Base-by-base conservation (phyloP, 2,113 vertebrate genomes). In the Oryzias melastigma region DNA sequence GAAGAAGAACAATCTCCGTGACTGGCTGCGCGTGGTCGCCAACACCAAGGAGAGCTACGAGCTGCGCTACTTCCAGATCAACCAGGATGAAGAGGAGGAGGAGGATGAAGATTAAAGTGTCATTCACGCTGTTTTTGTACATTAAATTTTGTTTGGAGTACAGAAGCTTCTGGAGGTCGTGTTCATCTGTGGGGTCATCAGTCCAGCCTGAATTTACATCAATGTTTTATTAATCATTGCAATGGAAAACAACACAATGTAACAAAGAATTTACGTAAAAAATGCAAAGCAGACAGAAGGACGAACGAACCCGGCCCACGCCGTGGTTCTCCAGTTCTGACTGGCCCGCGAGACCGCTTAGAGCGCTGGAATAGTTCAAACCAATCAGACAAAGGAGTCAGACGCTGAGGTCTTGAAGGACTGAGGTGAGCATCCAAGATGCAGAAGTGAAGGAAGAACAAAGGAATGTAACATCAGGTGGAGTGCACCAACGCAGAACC, bases 1-100 rank as follows among this genome's bases (percentile, higher is more conserved):
- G 87, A 97, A 97, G 91, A 97, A 97, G 82, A 97, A 96, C 86
- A 98, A 96, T 52, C 89, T 96, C 16, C 92, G 95, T 6, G 95
- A 96, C 73, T 97, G 95, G 95, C 88, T 98, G 75, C 94, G 95
- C 0, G 95, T 97, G 0, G 95, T 97, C 4, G 95, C 95, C 0
- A 96, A 95, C 87, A 95, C 92, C 88, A 98, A 98, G 88, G 95
- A 97, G 79, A 96, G 95, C 73, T 98, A 98, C 1, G 95, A 98
- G 72, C 87, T 96, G 10, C 94, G 95, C 45, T 96, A 95, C 92
- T 96, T 96, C 94, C 95, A 96, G 92, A 96, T 96, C 71, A 96
- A 96, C 80, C 95, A 96, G 86, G 95, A 96, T 1, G 95, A 96
- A 58, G 95, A 95, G 69, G 95, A 96, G 75, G 95, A 97, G 62